Conservation (phyloP, 2,797 vertebrate species). For the Anableps anableps region DNA sequence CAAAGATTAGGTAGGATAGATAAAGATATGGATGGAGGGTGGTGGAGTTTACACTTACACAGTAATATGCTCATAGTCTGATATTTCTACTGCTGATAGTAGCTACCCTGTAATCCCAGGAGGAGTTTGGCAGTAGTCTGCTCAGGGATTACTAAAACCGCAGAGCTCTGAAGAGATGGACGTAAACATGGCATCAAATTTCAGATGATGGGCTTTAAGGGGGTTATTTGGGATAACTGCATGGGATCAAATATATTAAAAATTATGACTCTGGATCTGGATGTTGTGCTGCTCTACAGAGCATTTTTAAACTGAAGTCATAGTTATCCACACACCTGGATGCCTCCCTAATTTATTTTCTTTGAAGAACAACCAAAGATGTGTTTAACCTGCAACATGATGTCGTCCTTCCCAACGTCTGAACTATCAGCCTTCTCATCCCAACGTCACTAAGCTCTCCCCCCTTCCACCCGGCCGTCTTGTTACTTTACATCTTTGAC, state of each 20-base stretch:
- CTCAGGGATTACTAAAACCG: slow-evolving; percentile 49
- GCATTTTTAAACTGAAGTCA: slow-evolving; percentile 8
- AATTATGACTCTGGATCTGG: slow-evolving; percentile 34
- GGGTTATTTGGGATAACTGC: slow-evolving; percentile 32
- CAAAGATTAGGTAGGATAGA: slow-evolving; percentile 12
- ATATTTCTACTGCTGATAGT: slow-evolving; percentile 23
- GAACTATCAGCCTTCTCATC: slow-evolving; percentile 44
- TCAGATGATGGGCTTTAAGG: slow-evolving; percentile 51
- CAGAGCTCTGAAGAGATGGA: slow-evolving; percentile 24
- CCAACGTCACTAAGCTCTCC: slow-evolving; percentile 24
- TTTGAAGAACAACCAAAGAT: slow-evolving; percentile 14
- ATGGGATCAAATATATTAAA: slow-evolving; percentile 29
- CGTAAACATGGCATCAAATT: slow-evolving; percentile 44
- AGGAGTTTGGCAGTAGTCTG: slow-evolving; percentile 37
- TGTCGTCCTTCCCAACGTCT: slow-evolving; percentile 23
- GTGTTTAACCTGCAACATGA: slow-evolving; percentile 3
- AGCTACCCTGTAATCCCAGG: slow-evolving; percentile 46
- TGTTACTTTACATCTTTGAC: slow-evolving; percentile 70
- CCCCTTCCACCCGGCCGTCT: slow-evolving; percentile 8
- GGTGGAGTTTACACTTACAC: not conserved
- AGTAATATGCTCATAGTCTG: not conserved
- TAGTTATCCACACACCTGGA: slow-evolving; percentile 3
- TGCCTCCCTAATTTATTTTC: slow-evolving; percentile 4
- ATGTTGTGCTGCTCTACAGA: slow-evolving; percentile 9
- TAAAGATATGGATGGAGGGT: not conserved